Evolutionary conservation across 2,888 invertebrate genomes (phyloP).

Genomic region (Sialis lutaria): DNA sequence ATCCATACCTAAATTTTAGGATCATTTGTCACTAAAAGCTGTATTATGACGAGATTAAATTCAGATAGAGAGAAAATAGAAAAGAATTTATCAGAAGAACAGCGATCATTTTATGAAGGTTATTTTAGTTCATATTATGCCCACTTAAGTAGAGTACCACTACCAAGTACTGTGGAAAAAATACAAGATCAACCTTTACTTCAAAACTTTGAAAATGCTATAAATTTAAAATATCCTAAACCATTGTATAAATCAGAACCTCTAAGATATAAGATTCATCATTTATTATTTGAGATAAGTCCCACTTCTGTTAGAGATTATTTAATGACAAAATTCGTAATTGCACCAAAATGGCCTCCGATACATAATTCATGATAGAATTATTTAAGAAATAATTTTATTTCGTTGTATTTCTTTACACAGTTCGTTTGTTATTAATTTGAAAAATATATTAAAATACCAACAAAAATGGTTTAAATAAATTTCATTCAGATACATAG

Average conservation of each 20-base stretch:
- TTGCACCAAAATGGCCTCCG: constrained; percentile 34
- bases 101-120: constrained; percentile 40
- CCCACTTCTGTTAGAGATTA: constrained; percentile 38
- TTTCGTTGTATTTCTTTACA: no score
- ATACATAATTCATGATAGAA: not conserved
- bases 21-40: constrained; percentile 51
- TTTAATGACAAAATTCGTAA: constrained; percentile 43
- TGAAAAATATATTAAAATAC: no score
- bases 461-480: no score
- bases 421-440: no score
- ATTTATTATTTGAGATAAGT: constrained; percentile 40
- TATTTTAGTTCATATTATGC: constrained; percentile 45
- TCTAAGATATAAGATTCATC: constrained; percentile 47
- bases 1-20: constrained; percentile 26
- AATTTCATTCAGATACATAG: no score
- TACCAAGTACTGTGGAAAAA: constrained; percentile 29
- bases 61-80: constrained; percentile 46
- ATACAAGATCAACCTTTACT: constrained; percentile 37
- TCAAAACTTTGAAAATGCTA: constrained; percentile 39
- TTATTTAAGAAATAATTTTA: no score
- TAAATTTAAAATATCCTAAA: constrained; percentile 39
- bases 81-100: constrained; percentile 40
- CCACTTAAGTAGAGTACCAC: constrained; percentile 33
- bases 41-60: constrained; percentile 45
- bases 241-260: constrained; percentile 50